Conservation (phyloP, 2,113 vertebrate species). For the Chrysochloris asiatica region DNA sequence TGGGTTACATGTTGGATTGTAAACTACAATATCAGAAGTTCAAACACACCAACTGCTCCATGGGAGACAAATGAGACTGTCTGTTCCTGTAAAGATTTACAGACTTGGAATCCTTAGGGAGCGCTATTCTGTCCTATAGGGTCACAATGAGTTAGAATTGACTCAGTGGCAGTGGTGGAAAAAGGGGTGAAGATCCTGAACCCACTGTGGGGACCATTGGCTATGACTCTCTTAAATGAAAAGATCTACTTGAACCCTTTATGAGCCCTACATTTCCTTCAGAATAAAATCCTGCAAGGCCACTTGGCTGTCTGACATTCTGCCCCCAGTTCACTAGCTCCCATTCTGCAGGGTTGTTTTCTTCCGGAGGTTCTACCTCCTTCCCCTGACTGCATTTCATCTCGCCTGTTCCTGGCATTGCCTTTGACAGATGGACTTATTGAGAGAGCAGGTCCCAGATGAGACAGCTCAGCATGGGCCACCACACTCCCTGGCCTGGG, state of each 20-base stretch:
- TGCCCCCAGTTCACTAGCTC: background rate
- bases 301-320: background rate
- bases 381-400: slow-evolving; percentile 15
- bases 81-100: too few species aligned
- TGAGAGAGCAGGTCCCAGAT: background rate
- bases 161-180: too few species aligned
- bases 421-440: slow-evolving; percentile 57
- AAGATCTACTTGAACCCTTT: background rate
- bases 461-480: background rate
- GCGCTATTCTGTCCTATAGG: too few species aligned
- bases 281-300: background rate
- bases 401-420: slow-evolving; percentile 42
- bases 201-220: rapidly evolving
- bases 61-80: too few species aligned
- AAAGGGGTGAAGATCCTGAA: background rate
- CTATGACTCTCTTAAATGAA: rapidly evolving
- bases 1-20: too few species aligned
- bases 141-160: too few species aligned
- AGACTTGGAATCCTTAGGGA: too few species aligned
- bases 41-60: too few species aligned
- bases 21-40: too few species aligned
- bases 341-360: background rate
- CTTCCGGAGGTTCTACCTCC: background rate
- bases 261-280: background rate
- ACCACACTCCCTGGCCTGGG: background rate